Base-by-base conservation (phyloP, 2,113 vertebrate species). In the Chloebia gouldiae region DNA sequence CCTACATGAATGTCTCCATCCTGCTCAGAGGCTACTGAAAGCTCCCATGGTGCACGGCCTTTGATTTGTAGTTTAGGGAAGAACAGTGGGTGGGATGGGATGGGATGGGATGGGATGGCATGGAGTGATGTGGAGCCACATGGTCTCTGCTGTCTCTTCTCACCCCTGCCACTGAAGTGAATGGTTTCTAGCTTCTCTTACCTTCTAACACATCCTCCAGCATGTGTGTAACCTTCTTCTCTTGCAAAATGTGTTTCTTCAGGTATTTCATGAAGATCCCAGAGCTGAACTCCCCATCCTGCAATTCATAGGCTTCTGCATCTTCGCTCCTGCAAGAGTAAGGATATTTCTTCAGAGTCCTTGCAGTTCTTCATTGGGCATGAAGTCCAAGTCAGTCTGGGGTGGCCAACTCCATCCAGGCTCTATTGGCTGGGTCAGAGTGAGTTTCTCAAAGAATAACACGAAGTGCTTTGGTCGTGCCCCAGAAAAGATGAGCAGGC, bases 221-320 rank as follows among this genome's bases (percentile, higher is more conserved):
- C 94, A 99, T 97, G 39, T 98, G 98, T 13, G 98, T 99, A 77
- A 99, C 98, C 94, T 98, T 99, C 85, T 98, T 97, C 6, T 97
- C 92, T 78, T 98, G 85, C 23, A 99, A 95, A 91, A 99, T 98
- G 90, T 99, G 98, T 72, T 97, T 98, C 95, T 99, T 99, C 87
- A 99, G 95, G 93, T 99, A 99, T 63, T 99, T 99, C 69, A 98
- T 99, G 96, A 99, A 99, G 93, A 99, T 98, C 16, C 98, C 99
- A 33, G 98, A 98, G 93, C 98, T 99, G 94, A 98, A 98, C 9
- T 98, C 98, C 28, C 98, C 98, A 6, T 99, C 98, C 86, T 98
- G 98, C 63, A 99, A 96, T 90, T 99, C 99, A 56, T 98, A 99
- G 6, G 98, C 98, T 92, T 99, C 98, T 21, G 98, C 98, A 90